Evolutionary conservation across 2,888 invertebrate genomes (phyloP).

Genomic region (Polydrusus tereticollis): DNA sequence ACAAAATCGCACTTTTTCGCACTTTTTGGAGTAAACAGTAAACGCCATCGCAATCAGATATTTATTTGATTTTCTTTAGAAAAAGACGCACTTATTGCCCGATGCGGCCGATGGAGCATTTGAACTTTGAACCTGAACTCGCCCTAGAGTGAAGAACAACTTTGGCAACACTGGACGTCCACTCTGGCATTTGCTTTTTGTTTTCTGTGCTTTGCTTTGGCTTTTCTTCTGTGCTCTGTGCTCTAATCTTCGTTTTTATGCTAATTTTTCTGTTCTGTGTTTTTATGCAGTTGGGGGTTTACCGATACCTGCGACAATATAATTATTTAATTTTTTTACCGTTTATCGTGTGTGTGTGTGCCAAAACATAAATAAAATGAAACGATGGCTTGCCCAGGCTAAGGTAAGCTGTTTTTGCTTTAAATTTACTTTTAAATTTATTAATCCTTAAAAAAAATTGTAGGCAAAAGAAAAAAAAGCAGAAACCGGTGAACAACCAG

Average conservation of each 20-base stretch:
- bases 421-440: background rate
- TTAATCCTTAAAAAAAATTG: background rate
- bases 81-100: no score
- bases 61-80: no score
- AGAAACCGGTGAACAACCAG: background rate
- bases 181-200: no score
- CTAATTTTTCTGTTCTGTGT: background rate
- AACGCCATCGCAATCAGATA: no score
- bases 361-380: background rate
- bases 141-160: no score
- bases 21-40: no score
- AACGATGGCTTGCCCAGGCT: background rate
- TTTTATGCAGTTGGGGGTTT: background rate
- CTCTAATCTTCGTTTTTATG: background rate
- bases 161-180: no score
- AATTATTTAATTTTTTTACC: background rate
- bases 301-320: background rate
- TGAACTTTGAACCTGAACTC: no score
- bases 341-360: background rate
- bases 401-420: background rate
- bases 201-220: background rate
- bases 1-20: no score
- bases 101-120: no score
- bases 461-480: background rate
- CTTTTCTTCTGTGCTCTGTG: background rate